Evolutionary conservation across 2,797 vertebrate genomes (phyloP).

Genomic region (Rhodeus uyekii): DNA sequence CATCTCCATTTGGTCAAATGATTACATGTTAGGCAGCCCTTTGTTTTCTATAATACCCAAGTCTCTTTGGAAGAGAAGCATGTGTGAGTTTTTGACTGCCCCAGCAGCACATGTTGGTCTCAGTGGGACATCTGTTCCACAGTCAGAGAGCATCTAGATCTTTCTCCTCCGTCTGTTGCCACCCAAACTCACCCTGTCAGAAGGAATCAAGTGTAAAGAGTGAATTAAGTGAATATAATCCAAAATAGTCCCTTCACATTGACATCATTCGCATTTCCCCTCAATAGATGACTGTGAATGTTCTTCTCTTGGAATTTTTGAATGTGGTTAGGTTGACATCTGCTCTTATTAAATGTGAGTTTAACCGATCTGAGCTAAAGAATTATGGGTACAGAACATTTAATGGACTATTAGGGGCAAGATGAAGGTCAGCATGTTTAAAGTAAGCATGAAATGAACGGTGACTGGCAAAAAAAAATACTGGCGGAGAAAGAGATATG

Average conservation of each 20-base stretch:
- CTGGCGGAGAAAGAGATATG: no score
- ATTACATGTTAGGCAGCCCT: neutral
- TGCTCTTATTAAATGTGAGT: neutral
- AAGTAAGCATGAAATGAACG: no score
- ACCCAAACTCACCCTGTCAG: neutral
- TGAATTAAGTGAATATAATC: neutral
- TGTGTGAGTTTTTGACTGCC: neutral
- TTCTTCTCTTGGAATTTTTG: neutral
- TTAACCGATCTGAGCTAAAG: neutral
- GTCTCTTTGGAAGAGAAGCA: neutral
- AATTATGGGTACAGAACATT: neutral
- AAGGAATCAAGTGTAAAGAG: neutral
- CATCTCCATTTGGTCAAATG: neutral
- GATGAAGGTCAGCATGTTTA: no score
- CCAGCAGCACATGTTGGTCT: neutral
- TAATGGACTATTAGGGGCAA: neutral
- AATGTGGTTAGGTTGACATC: neutral
- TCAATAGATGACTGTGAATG: neutral
- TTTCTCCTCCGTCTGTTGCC: neutral
- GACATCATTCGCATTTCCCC: neutral
- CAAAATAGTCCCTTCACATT: neutral
- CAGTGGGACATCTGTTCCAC: slow-evolving; percentile 7
- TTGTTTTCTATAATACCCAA: neutral
- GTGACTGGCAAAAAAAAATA: no score
- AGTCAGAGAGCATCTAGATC: neutral